A percentile compares a stretch with the other conserved stretches of the same genome.
Conservation (phyloP, 2,797 vertebrate species). For the Numenius phaeopus region DNA sequence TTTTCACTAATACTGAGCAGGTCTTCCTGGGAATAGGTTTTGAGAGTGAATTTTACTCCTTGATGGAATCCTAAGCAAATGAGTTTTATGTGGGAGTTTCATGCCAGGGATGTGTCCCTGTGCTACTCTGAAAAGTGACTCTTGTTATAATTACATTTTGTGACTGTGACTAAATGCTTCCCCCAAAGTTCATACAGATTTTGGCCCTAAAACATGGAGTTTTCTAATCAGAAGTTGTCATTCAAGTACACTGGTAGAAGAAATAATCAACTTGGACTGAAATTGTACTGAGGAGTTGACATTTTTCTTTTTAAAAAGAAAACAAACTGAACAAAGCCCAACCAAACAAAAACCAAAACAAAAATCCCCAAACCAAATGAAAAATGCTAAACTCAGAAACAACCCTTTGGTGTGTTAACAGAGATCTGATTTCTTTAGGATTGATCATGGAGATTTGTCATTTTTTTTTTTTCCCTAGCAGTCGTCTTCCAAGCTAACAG, state of each 20-base stretch:
- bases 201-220: not conserved
- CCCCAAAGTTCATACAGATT: not conserved
- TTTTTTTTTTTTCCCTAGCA: not conserved
- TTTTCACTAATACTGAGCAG: not conserved
- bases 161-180: not conserved
- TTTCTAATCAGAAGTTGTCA: not conserved
- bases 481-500: not conserved
- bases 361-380: rapidly evolving
- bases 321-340: not conserved
- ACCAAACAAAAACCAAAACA: not conserved
- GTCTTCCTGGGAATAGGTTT: not conserved
- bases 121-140: not conserved
- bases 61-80: not conserved
- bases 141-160: not conserved
- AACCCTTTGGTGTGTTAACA: not conserved
- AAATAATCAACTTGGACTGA: not conserved
- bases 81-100: not conserved
- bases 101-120: not conserved
- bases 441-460: not conserved
- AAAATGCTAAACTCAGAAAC: not conserved
- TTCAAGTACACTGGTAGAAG: not conserved
- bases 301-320: not conserved
- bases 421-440: not conserved
- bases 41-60: not conserved
- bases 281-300: not conserved